Base-by-base conservation (phyloP, 1,140 invertebrate species). In the Caenorhabditis briggsae region DNA sequence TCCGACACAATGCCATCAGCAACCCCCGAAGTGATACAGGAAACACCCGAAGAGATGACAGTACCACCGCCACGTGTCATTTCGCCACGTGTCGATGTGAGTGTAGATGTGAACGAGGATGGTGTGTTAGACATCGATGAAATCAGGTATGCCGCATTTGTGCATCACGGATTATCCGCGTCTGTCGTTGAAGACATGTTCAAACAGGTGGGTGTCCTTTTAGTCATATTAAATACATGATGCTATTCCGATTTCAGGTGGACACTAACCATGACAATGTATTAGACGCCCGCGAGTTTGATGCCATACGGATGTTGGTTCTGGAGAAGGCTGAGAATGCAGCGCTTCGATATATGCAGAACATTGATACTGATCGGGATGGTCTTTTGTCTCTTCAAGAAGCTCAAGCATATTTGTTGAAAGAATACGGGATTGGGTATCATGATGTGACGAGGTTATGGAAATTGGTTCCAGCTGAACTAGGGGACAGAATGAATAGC, bases 251-350 rank as follows among this genome's bases (percentile, higher is more conserved):
- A 2, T 50, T 56, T 87, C n/a, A 86, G 85, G 90, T 92, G 7
- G 91, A 91, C 82, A 88, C 83, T 70, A 90, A 91, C 70, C 87
- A 89, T 48, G 91, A 91, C 84, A 89, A 89, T 25, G 88, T 90
- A 56, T 65, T 91, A 46, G 88, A 78, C 43, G 87, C 88, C 33
- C 65, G 85, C n/a, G 91, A 92, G 83, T 92, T 92, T 83, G 91
- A 92, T 83, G 89, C 90, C 8, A 90, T 92, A 59, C 85, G 89
- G 23, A 88, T 91, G 11, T 61, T 92, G 33, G 91, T 92, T 43
- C 48, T 92, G 46, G 91, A 90, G 41, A 92, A 92, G 65, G 91
- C 91, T 23, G 92, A 92, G 82, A 92, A 92, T 84, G 91, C 91
- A 20, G 91, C 91, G 23, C 70, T 90, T 8, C 83, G 92, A 41